These are phyloP conservation scores for Microcebus jonahi DNA, from an alignment of 2,113 vertebrate genomes.

Conservation along the genomic window DNA sequence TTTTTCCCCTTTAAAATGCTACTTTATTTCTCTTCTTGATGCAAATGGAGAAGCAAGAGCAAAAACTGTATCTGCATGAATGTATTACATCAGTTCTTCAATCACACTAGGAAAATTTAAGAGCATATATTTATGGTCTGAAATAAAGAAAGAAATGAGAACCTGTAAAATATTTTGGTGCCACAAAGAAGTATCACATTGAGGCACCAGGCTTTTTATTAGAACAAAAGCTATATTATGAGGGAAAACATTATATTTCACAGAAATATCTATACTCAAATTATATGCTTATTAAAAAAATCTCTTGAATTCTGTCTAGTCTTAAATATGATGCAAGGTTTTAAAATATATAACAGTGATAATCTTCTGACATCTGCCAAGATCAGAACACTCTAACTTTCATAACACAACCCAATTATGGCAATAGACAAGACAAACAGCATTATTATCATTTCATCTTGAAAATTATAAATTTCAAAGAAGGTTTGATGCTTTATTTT, in stretches of 20 bases:
- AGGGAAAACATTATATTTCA: conserved; percentile 3
- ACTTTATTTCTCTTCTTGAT: conserved; percentile 24
- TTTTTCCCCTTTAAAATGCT: background rate
- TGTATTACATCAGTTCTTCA: background rate
- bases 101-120: conserved; percentile 50
- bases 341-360: background rate
- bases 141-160: conserved; percentile 59
- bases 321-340: background rate
- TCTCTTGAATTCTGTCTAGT: background rate
- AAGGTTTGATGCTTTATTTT: background rate
- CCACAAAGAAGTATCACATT: background rate
- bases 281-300: conserved; percentile 13
- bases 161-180: background rate
- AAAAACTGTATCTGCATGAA: background rate
- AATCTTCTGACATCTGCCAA: background rate
- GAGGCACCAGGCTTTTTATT: conserved; percentile 21
- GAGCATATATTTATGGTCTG: background rate
- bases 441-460: background rate
- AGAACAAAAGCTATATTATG: background rate
- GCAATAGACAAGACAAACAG: background rate
- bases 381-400: background rate
- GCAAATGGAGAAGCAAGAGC: background rate
- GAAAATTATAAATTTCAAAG: conserved; percentile 32
- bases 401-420: background rate
- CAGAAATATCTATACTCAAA: background rate